These are phyloP conservation scores for Coelinius sp. DNA, from an alignment of 2,888 invertebrate species.

Conservation along the genomic window DNA sequence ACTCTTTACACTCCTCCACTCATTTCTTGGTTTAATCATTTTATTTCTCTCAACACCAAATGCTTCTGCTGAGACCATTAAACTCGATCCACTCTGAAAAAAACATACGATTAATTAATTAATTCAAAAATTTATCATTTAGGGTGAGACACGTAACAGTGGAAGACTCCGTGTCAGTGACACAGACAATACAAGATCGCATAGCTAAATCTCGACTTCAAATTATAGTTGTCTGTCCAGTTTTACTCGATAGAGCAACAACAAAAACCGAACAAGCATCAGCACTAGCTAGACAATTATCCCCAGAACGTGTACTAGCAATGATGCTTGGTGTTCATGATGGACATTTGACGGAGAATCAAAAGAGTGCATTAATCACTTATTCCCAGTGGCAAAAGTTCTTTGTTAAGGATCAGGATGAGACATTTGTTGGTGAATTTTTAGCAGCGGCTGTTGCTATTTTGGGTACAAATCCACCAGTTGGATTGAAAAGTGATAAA, in stretches of 20 bases:
- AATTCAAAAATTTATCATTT: constrained; percentile 53
- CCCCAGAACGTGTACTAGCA: constrained; percentile 82
- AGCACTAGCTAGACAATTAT: constrained; percentile 75
- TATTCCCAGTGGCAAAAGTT: constrained; percentile 87
- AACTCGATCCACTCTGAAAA: no score
- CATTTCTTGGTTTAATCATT: background rate
- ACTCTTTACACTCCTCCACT: background rate
- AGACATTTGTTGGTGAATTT: constrained; percentile 86
- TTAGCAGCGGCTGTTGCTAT: constrained; percentile 87
- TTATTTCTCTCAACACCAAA: background rate
- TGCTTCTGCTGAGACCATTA: background rate
- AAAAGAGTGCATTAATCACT: constrained; percentile 79
- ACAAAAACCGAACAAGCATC: constrained; percentile 73
- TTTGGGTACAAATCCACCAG: constrained; percentile 71
- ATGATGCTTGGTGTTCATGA: constrained; percentile 87
- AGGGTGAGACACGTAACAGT: constrained; percentile 83
- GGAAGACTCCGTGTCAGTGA: constrained; percentile 76
- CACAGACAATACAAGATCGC: constrained; percentile 73
- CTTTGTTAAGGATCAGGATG: constrained; percentile 86
- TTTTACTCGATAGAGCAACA: constrained; percentile 77
- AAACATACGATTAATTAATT: background rate
- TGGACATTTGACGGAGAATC: constrained; percentile 78
- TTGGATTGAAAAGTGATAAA: constrained; percentile 72
- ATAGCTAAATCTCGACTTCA: constrained; percentile 81
- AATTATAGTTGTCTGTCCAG: constrained; percentile 85